Evolutionary conservation across 2,797 vertebrate species (phyloP), one percentile per base, ranked within the genome.

Genomic region (Cossypha caffra): DNA sequence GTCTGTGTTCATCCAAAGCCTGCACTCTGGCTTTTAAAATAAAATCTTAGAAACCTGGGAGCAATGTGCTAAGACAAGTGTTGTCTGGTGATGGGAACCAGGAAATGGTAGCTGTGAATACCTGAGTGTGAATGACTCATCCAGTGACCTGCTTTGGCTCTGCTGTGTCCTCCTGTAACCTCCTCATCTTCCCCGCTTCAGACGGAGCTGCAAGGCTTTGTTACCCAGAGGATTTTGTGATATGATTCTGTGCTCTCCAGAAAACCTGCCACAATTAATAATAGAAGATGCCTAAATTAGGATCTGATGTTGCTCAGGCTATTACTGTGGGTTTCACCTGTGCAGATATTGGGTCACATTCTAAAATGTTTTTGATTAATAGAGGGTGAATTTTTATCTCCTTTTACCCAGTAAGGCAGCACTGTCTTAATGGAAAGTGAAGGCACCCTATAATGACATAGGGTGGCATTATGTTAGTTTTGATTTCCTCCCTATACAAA

Each of bases 1-100:
- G 38, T 29, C 80, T 88, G 73, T 43, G 55, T 57, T 82, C 43
- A 90, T 35, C 58, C 62, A 43, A 86, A 78, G 63, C 16, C 76
- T 81, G 73, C 51, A 47, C 33, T 78, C 72, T 35, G 48, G 35
- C 67, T 96, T 90, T 95, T 90, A 73, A 91, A 95, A 90, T 69
- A 88, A 94, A 92, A 90, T 64, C 87, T 86, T 93, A 90, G 76
- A 79, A 94, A 96, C 59, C 93, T 90, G 89, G 82, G 96, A 95
- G 93, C 94, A 86, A 94, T 95, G 76, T 86, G 87, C 87, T 93
- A 93, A 94, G 87, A 90, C 82, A 95, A 88, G 85, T 93, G 96
- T 68, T 96, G 91, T 95, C 81, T 94, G 57, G 64, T 91, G 91
- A 69, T 95, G 91, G 95, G 95, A 97, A 94, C 91, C 85, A 96